Evolutionary conservation across 2,113 vertebrate species (phyloP).

Genomic region (Proterorhinus semilunaris): DNA sequence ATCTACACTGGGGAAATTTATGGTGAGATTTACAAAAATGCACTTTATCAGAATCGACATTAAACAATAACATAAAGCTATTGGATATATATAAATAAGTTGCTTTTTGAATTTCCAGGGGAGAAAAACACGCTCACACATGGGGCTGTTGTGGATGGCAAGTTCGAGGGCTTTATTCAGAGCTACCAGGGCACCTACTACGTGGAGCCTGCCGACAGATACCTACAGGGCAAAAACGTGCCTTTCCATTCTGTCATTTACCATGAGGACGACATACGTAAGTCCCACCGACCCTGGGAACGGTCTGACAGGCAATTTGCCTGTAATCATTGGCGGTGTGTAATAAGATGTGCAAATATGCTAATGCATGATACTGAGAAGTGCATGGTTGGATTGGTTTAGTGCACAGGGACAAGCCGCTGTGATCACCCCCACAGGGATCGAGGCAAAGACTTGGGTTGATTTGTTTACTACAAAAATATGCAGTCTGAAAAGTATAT

Average conservation of each 20-base stretch:
- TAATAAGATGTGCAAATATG: conserved; percentile 31
- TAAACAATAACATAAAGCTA: neutral
- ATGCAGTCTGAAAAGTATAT: neutral
- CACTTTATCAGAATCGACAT: neutral
- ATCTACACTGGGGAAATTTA: conserved; percentile 97
- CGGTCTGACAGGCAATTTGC: conserved; percentile 11
- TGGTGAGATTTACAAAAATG: conserved; percentile 75
- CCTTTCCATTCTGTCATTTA: conserved; percentile 99
- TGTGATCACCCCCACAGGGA: conserved; percentile 38
- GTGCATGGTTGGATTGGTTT: conserved; percentile 34
- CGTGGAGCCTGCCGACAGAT: conserved; percentile 92
- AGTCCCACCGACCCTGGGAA: conserved; percentile 64
- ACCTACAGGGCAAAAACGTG: conserved; percentile 85
- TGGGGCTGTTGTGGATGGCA: conserved; percentile 90
- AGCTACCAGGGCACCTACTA: conserved; percentile 92
- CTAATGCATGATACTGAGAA: conserved; percentile 31
- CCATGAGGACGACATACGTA: conserved; percentile 97
- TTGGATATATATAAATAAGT: too few species aligned
- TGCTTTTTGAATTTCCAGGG: conserved; percentile 72
- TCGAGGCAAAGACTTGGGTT: conserved; percentile 37
- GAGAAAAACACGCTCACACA: conserved; percentile 92
- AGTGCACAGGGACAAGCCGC: conserved; percentile 40
- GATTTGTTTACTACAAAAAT: conserved; percentile 37
- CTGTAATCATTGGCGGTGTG: neutral
- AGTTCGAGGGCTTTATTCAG: conserved; percentile 96